A percentile compares a stretch with the other conserved stretches of the same genome.
Conservation (phyloP, 2,113 vertebrate species). For the Polypterus senegalus region DNA sequence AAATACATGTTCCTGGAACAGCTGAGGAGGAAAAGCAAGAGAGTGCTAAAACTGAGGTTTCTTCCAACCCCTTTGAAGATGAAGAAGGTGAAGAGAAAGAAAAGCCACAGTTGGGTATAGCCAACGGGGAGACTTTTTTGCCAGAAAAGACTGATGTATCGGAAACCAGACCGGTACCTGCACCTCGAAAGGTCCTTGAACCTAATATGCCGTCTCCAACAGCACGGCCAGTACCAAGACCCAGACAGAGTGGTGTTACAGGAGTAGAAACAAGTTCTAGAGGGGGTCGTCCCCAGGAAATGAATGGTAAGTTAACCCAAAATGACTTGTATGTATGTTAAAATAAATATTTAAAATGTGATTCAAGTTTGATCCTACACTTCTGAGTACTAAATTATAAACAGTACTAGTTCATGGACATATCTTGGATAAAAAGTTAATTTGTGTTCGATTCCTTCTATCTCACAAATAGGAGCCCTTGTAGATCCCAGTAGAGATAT, state of each 20-base stretch:
- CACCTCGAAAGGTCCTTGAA: slow-evolving; percentile 45
- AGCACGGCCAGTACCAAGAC: slow-evolving; percentile 49
- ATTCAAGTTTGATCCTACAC: no score
- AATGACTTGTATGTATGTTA: no score
- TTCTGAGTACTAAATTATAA: no score
- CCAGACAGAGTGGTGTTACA: slow-evolving; percentile 33
- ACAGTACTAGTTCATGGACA: no score
- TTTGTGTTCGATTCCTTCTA: no score
- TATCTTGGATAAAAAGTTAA: no score
- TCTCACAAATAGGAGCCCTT: not conserved
- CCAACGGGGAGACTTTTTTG: not conserved
- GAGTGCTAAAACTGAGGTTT: slow-evolving; percentile 16
- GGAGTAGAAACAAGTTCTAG: no score
- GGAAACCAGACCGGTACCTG: slow-evolving; percentile 43
- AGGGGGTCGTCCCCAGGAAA: no score
- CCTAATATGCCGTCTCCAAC: not conserved
- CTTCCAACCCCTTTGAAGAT: slow-evolving; percentile 23
- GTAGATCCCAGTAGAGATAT: not conserved
- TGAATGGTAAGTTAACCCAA: no score
- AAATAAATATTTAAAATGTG: no score
- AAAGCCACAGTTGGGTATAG: slow-evolving; percentile 16
- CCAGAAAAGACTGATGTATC: not conserved
- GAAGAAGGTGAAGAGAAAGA: slow-evolving; percentile 18
- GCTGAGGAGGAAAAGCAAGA: slow-evolving; percentile 8
- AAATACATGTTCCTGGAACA: not conserved